Evolutionary conservation across 2,797 vertebrate genomes (phyloP).

Genomic region (Falco rusticolus): DNA sequence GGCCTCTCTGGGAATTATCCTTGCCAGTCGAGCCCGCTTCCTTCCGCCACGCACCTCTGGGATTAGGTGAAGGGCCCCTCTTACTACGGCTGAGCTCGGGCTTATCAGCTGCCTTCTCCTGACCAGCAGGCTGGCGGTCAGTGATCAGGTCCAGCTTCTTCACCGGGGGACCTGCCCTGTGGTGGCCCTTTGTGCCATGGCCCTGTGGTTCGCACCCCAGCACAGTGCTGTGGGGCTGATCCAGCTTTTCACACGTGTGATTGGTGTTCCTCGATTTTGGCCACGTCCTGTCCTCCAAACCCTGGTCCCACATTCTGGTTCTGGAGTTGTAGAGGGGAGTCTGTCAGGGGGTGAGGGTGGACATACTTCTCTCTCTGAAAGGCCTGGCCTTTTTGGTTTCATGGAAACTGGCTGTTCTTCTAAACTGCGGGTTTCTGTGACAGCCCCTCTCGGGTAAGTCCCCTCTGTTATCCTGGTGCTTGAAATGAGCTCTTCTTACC

Average conservation of each 20-base stretch:
- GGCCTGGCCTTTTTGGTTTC: constrained; percentile 85
- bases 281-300: constrained; percentile 74
- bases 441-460: constrained; percentile 82
- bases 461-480: constrained; percentile 84
- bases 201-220: constrained; percentile 48
- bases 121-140: no score
- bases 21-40: no score
- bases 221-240: constrained; percentile 44
- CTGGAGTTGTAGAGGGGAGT: constrained; percentile 83
- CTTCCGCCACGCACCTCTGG: no score
- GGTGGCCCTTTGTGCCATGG: constrained; percentile 48
- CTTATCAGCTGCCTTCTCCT: no score
- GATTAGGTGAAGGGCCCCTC: no score
- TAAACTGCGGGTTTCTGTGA: constrained; percentile 84
- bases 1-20: no score
- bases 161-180: no score
- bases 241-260: constrained; percentile 69
- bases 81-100: no score
- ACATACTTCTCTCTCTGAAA: constrained; percentile 94
- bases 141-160: no score
- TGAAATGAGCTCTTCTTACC: constrained; percentile 76
- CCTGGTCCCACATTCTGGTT: constrained; percentile 81
- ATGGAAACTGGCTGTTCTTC: constrained; percentile 92
- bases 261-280: constrained; percentile 67
- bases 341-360: constrained; percentile 84